Conservation (phyloP, 2,888 invertebrate species). For the Chrysolina americana region DNA sequence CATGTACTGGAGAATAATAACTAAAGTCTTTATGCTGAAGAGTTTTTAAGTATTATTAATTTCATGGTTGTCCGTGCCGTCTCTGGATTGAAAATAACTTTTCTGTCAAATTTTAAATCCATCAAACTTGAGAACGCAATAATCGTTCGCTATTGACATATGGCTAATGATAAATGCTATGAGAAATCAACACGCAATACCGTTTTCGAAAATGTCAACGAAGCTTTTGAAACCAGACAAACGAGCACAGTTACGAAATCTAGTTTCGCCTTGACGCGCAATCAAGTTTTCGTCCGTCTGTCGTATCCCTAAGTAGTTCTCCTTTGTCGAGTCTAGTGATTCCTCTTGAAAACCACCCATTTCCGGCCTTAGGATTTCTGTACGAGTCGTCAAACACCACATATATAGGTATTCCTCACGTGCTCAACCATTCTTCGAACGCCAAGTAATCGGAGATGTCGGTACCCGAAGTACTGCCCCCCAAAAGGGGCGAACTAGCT, state of each 20-base stretch:
- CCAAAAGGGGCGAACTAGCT: constrained; percentile 41
- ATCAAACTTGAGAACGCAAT: neutral
- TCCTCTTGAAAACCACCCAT: constrained; percentile 62
- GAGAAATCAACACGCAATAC: neutral
- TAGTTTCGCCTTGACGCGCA: constrained; percentile 27
- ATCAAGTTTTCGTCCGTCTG: constrained; percentile 29
- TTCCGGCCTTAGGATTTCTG: constrained; percentile 56
- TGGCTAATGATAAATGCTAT: neutral
- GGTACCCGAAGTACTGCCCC: constrained; percentile 29
- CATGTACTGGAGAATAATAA: too few species aligned
- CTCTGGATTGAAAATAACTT: too few species aligned
- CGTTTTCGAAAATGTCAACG: neutral
- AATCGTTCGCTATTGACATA: neutral
- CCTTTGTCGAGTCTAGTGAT: constrained; percentile 45
- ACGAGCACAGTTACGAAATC: constrained; percentile 32
- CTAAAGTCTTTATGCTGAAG: too few species aligned
- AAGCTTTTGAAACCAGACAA: constrained; percentile 14
- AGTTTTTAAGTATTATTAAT: too few species aligned
- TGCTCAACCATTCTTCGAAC: constrained; percentile 38
- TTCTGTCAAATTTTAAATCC: neutral
- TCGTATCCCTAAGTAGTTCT: constrained; percentile 40
- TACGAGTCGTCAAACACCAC: constrained; percentile 31
- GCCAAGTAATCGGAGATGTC: constrained; percentile 46
- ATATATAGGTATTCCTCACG: constrained; percentile 42
- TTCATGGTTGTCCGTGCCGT: too few species aligned